Evolutionary conservation across 37 sponge, comb jelly and placozoan species (phyloP), one percentile per base, ranked within the genome.

Genomic region (Ianthella basta): DNA sequence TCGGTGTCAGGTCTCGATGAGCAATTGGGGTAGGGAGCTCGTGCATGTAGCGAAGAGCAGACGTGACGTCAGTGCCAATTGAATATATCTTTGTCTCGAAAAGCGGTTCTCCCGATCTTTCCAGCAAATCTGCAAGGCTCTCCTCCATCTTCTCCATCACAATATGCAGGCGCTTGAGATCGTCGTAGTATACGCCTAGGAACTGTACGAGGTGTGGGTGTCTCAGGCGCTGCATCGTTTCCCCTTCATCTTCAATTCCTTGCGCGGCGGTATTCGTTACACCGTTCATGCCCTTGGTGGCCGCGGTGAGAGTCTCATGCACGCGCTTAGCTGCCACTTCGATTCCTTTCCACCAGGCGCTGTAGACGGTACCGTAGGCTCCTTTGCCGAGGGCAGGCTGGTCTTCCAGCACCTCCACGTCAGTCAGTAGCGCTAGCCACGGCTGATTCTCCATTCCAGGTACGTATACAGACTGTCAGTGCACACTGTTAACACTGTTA

Each of bases 131-230:
- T 8, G 20, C n/a, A 14, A 75, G 37, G 40, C 78, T 75, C 10
- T 40, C n/a, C 12, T 75, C 53, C 54, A 75, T 40, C 24, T 40
- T 21, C 38, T 75, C 78, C 78, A 75, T 36, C 2, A 75, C 25
- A 20, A 75, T 75, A 41, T 36, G 37, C 21, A 75, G 10, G 24
- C 29, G 78, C 18, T 23, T 14, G 53, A 39, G 78, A 41, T 24
- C 53, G 54, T 50, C 54, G 78, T 75, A 53, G 78, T 75, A 75
- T 4, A 21, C 24, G 20, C 78, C 78, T 12, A 75, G 40, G 37
- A 39, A 75, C 78, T 75, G 78, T 1, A 75, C 37, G 24, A 75
- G 44, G 78, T 75, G 37, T 0, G 78, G 78, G 53, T 75, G 78
- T 36, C 78, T 75, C 53, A 75, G 40, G 3, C 25, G 21, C 10